phyloP scores from a whole-genome alignment of 92 coral and sea anemone genomes.

The Zoanthus sociatus region DNA sequence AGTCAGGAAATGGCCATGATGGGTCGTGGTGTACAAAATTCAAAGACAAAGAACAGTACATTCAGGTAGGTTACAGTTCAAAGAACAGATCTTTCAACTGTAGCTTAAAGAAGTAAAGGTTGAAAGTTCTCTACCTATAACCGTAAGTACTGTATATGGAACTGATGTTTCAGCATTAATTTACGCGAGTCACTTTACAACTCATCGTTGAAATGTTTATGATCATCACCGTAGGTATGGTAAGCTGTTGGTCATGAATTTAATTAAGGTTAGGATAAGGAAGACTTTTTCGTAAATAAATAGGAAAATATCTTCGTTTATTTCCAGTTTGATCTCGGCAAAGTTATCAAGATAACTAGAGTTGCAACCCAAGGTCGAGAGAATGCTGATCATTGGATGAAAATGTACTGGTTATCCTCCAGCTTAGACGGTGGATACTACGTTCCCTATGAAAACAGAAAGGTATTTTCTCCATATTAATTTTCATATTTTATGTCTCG shows the following conservation, averaged over 20 bases:
- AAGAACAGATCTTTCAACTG: background rate
- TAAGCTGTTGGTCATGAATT: too few species aligned
- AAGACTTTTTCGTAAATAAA: too few species aligned
- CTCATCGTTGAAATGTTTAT: too few species aligned
- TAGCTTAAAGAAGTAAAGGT: background rate
- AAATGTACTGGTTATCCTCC: slow-evolving; percentile 11
- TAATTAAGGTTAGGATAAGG: too few species aligned
- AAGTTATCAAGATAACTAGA: slow-evolving; percentile 21
- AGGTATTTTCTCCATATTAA: background rate
- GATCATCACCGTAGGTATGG: too few species aligned
- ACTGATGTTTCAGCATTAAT: too few species aligned
- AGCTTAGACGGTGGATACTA: slow-evolving; percentile 18
- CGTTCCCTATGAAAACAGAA: background rate
- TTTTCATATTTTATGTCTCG: too few species aligned
- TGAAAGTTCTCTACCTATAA: background rate
- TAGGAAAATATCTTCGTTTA: background rate
- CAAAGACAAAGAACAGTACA: slow-evolving; percentile 32
- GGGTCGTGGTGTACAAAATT: slow-evolving; percentile 42
- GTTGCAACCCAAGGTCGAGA: slow-evolving; percentile 29
- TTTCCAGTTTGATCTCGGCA: slow-evolving; percentile 30
- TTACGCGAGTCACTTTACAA: too few species aligned
- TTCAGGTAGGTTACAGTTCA: background rate
- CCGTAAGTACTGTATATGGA: background rate
- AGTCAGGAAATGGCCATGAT: slow-evolving; percentile 26
- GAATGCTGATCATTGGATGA: slow-evolving; percentile 16